Percentiles rank a stretch among this genome's conserved stretches.
Evolutionary conservation across 2,113 vertebrate species (phyloP).

Genomic region (Sebastes schlegelii): DNA sequence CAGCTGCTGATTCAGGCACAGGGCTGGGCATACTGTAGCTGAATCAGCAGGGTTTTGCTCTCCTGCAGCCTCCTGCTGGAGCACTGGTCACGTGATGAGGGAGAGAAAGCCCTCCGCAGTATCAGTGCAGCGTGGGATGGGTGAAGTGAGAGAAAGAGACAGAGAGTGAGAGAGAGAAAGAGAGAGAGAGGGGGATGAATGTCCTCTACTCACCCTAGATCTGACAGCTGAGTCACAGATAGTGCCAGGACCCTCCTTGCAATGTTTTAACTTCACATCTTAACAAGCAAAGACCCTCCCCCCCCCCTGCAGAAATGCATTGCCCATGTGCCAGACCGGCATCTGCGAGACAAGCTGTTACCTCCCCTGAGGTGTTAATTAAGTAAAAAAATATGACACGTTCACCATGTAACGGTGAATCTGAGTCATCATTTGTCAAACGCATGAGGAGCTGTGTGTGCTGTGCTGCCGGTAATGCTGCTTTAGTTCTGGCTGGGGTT

Average conservation of each 20-base stretch:
- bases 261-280: conserved; percentile 37
- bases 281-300: conserved; percentile 34
- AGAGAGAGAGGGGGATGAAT: conserved; percentile 11
- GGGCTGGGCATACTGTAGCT: conserved; percentile 73
- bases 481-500: neutral
- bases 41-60: conserved; percentile 82
- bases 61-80: conserved; percentile 79
- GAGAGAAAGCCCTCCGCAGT: conserved; percentile 78
- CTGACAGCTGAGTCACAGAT: conserved; percentile 75
- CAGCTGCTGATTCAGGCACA: conserved; percentile 80
- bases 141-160: conserved; percentile 42
- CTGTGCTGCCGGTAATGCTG: conserved; percentile 4
- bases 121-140: conserved; percentile 78
- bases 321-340: conserved; percentile 25
- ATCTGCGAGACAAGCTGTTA: conserved; percentile 62
- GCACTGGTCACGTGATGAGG: conserved; percentile 77
- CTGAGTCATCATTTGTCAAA: neutral
- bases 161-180: conserved; percentile 32
- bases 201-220: conserved; percentile 73
- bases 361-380: conserved; percentile 28
- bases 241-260: conserved; percentile 45
- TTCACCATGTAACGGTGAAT: neutral
- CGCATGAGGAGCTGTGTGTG: neutral
- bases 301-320: conserved; percentile 18
- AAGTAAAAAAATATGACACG: conserved; percentile 16